Base-by-base conservation (phyloP, 92 coral and sea anemone species). In the Meandrina meandrites region DNA sequence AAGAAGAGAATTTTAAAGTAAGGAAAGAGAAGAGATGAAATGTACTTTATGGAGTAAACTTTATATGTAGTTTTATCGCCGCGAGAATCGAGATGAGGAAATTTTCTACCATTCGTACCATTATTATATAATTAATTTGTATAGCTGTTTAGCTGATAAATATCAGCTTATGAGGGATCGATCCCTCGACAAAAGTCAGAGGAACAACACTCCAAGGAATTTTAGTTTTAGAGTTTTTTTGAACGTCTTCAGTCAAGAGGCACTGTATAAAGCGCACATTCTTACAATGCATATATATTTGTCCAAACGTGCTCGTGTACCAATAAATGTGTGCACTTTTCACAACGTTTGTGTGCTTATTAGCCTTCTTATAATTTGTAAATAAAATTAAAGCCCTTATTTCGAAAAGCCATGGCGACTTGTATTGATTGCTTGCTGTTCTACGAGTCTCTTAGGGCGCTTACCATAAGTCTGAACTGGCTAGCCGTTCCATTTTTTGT, bases 241-340 rank as follows among this genome's bases (percentile, higher is more conserved):
- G 96, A 94, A 93, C 98, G 91, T 90, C 90, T 93, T 91, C 92
- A 84, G 96, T 75, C 90, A 92, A 90, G 72, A 92, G 92, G 94
- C 95, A 92, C 92, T 94, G 98, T 94, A 94, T 90, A 94, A 93
- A 93, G 94, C 96, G 93, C 98, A 92, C 98, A 93, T 94, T 94
- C 98, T 93, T 93, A 93, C 92, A 91, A 82, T 87, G 91, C 91
- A 93, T 95, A 94, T 94, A 95, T 91, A 88, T 91, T 91, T 94
- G 96, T 87, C 92, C 91, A 78, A 92, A 92, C 93, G 92, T 91
- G 96, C 93, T 82, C 91, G 93, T 94, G 94, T 88, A 93, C 94
- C 76, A 90, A 93, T 93, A 95, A 93, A 95, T 90, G 92, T 89
- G 92, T 93, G 98, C 98, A 95, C 98, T 95, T 95, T 95, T 93